Evolutionary conservation across 2,888 invertebrate genomes (phyloP).

Genomic region (Kuschelorhynchus macadamiae): DNA sequence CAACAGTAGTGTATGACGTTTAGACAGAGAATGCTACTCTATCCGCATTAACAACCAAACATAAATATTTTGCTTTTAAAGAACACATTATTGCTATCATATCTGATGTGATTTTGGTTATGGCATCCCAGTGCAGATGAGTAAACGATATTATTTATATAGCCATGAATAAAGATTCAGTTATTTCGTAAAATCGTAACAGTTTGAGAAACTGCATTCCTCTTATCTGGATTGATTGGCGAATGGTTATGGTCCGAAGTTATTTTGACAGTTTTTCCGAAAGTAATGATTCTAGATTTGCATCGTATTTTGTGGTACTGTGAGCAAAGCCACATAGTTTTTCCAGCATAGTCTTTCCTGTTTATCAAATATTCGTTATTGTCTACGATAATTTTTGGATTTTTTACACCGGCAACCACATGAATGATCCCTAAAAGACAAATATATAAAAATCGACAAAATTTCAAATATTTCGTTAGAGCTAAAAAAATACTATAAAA

Average conservation of each 20-base stretch:
- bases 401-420: conserved; percentile 52
- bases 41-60: too few species aligned
- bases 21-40: too few species aligned
- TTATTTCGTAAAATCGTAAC: conserved; percentile 3
- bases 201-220: conserved; percentile 1
- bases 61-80: too few species aligned
- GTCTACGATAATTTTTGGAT: conserved; percentile 57
- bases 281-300: conserved; percentile 54
- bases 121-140: too few species aligned
- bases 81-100: too few species aligned
- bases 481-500: too few species aligned
- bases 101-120: too few species aligned
- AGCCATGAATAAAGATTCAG: too few species aligned
- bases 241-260: conserved; percentile 55
- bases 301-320: conserved; percentile 56
- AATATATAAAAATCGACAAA: too few species aligned
- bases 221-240: conserved; percentile 43
- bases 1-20: too few species aligned
- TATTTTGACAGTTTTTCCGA: conserved; percentile 52
- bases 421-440: conserved; percentile 52
- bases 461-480: too few species aligned
- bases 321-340: conserved; percentile 58
- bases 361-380: conserved; percentile 56
- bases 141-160: too few species aligned
- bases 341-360: conserved; percentile 45